Percentiles rank a stretch among this genome's conserved stretches.
phyloP scores from a whole-genome alignment of 2,797 vertebrate genomes.

The Cuniculus paca region DNA sequence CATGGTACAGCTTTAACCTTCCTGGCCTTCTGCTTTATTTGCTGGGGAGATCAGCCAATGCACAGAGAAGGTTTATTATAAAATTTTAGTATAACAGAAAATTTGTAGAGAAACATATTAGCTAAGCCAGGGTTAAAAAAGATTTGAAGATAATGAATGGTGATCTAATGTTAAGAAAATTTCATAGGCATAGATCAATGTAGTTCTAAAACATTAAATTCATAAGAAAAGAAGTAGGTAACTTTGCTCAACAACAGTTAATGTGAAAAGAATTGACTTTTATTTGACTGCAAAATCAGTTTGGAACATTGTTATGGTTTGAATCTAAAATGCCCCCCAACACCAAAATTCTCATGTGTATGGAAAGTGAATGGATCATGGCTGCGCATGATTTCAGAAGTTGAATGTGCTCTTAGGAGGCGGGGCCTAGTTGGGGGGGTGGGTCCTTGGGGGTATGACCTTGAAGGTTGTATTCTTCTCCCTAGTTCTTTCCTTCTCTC shows the following conservation, averaged over 20 bases:
- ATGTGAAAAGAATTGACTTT: slow-evolving; percentile 1
- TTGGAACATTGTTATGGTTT: not conserved
- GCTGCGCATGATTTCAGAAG: not conserved
- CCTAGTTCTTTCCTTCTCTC: not conserved
- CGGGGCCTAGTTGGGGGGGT: not conserved
- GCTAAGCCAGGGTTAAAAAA: not conserved
- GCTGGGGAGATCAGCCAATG: not conserved
- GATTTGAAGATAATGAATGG: not conserved
- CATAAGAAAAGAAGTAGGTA: not conserved
- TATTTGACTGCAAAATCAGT: slow-evolving; percentile 39
- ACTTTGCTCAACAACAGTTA: not conserved
- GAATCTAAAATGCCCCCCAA: not conserved
- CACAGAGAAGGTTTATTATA: not conserved
- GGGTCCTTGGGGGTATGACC: not conserved
- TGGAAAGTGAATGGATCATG: not conserved
- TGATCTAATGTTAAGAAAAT: not conserved
- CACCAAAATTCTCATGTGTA: not conserved
- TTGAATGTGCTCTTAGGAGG: not conserved
- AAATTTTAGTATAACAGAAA: not conserved
- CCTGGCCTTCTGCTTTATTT: not conserved
- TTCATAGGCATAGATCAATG: not conserved
- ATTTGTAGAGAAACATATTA: not conserved
- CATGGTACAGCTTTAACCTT: not conserved
- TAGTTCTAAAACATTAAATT: slow-evolving; percentile 15
- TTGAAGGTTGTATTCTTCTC: not conserved